Evolutionary conservation across 1,140 invertebrate species (phyloP), one percentile per base, ranked within the genome.

Genomic region (Drosophila parvula): DNA sequence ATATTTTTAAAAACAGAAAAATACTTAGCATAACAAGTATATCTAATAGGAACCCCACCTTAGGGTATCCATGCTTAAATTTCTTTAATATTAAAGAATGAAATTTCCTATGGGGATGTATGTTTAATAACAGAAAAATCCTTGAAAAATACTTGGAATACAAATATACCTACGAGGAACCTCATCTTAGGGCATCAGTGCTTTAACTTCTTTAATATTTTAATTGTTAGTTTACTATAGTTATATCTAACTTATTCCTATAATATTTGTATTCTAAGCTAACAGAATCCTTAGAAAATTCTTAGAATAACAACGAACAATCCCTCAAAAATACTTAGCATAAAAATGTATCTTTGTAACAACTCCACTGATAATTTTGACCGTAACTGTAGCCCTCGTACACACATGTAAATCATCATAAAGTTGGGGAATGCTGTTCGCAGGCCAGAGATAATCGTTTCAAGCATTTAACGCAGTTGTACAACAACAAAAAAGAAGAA

Each of bases 401-500:
- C 62, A 38, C 9, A 43, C 65, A 43, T 59, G 67, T 59, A 71
- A 71, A 71, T 70, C 68, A 70, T 32, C 47, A 36, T 55, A 69
- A 69, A 68, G 10, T 16, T 57, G 41, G 28, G 34, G 2, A n/a
- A 43, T 56, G n/a, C n/a, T 30, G 16, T 32, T 45, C 14, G 43
- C 51, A 41, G 51, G 7, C 36, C 51, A 16, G 16, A 71, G 63
- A 73, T 73, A 73, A 73, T 73, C 69, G 69, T 59, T 73, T 73
- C 12, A 11, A 73, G 69, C 53, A 59, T 73, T 73, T 73, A 73
- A 73, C 67, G 69, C 69, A 71, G 71, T 73, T 73, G 69, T n/a
- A 50, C 18, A 53, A 43, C 6, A 44, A 22, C 34, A 59, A 50
- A 41, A 38, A 45, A 55, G 32, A 32, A 63, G 41, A 53, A 75